Percentiles rank a stretch among this genome's conserved stretches.
Evolutionary conservation across 2,797 vertebrate genomes (phyloP).

Genomic region (Semaprochilodus insignis): DNA sequence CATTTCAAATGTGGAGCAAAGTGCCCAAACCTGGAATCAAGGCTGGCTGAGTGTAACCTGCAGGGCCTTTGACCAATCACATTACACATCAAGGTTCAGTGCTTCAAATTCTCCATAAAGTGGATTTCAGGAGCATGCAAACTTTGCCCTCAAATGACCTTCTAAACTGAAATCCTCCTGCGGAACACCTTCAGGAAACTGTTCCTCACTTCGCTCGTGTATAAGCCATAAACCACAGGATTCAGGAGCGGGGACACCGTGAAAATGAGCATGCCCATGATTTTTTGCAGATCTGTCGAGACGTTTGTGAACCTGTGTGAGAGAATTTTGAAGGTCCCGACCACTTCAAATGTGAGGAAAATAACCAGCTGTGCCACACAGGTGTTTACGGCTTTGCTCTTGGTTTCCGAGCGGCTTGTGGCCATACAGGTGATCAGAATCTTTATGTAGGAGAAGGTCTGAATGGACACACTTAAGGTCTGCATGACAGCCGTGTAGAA

Average conservation of each 20-base stretch:
- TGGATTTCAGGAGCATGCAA: too few species aligned
- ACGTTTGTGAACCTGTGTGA: constrained; percentile 75
- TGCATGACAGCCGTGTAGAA: constrained; percentile 73
- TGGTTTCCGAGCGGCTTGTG: constrained; percentile 64
- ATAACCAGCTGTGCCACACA: constrained; percentile 76
- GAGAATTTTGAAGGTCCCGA: constrained; percentile 75
- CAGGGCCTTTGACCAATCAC: too few species aligned
- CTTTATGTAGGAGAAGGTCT: constrained; percentile 74
- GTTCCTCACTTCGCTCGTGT: constrained; percentile 73
- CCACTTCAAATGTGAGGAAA: constrained; percentile 74
- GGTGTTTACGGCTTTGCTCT: constrained; percentile 76
- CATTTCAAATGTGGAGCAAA: too few species aligned
- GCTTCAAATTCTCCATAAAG: too few species aligned
- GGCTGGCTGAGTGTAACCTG: too few species aligned
- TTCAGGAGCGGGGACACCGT: constrained; percentile 72
- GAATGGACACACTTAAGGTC: constrained; percentile 67
- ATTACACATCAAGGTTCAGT: too few species aligned
- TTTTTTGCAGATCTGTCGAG: constrained; percentile 73
- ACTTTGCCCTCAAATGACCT: background rate
- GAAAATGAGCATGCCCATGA: constrained; percentile 80
- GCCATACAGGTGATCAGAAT: constrained; percentile 75
- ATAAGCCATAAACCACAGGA: constrained; percentile 78
- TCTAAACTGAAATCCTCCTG: background rate
- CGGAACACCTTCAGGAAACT: constrained; percentile 63
- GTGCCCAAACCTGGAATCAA: too few species aligned